These are phyloP conservation scores for Bombus polaris DNA, from an alignment of 1,140 invertebrate genomes.

Conservation along the genomic window DNA sequence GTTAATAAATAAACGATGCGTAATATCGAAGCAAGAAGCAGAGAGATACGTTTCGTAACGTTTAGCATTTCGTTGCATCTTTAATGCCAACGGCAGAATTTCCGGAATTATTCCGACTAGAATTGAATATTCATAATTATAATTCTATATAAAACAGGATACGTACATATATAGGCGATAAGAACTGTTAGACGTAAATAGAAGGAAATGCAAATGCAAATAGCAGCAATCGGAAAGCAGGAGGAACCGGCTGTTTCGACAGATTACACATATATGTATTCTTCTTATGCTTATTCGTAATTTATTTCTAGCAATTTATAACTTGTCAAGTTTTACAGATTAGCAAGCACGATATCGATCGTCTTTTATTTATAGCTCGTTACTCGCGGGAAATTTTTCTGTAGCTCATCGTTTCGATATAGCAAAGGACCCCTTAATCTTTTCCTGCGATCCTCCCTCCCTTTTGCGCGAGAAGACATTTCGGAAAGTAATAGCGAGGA, in stretches of 20 bases:
- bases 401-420: not conserved
- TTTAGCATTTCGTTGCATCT: constrained; percentile 37
- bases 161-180: not conserved
- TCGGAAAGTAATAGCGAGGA: not conserved
- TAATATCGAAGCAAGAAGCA: too few species aligned
- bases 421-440: not conserved
- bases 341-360: too few species aligned
- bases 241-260: not conserved
- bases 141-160: constrained; percentile 17
- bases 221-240: not conserved
- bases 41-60: constrained; percentile 14
- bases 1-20: constrained; percentile 12
- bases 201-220: not conserved
- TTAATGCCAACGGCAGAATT: constrained; percentile 24
- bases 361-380: not conserved
- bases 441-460: not conserved
- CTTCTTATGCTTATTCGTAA: too few species aligned
- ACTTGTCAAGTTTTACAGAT: too few species aligned
- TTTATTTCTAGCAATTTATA: too few species aligned
- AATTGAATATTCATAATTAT: constrained; percentile 43
- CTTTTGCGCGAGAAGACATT: not conserved
- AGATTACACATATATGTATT: too few species aligned
- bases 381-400: not conserved
- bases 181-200: not conserved
- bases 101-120: constrained; percentile 1